These are phyloP conservation scores for Leucosticte australis DNA, from an alignment of 2,113 vertebrate species.

Conservation along the genomic window DNA sequence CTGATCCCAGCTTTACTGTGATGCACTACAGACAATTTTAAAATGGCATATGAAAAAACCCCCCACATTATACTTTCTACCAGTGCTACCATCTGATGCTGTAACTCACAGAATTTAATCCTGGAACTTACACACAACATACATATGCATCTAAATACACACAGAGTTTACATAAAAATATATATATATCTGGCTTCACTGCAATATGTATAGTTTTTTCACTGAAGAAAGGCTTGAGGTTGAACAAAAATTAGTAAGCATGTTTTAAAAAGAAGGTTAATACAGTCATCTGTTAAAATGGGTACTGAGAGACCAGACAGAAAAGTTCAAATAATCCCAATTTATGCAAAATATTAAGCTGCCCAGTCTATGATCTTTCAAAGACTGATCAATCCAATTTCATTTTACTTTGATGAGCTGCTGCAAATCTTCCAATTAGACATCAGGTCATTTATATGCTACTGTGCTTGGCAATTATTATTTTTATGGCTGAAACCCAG, in stretches of 20 bases:
- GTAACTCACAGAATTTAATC: slow-evolving; percentile 36
- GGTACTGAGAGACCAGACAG: slow-evolving; percentile 1
- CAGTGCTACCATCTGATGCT: slow-evolving; percentile 37
- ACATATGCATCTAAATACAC: slow-evolving; percentile 29
- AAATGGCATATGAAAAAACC: slow-evolving; percentile 24
- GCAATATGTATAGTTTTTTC: slow-evolving; percentile 25
- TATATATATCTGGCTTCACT: slow-evolving; percentile 25
- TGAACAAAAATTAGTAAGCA: background rate
- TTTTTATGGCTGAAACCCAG: background rate
- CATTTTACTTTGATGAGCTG: slow-evolving; percentile 7
- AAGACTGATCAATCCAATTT: background rate
- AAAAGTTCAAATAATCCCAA: background rate
- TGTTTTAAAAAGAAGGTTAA: background rate
- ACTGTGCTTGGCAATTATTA: background rate
- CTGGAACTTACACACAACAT: slow-evolving; percentile 30
- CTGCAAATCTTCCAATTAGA: background rate
- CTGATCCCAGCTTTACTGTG: background rate
- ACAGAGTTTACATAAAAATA: slow-evolving; percentile 29
- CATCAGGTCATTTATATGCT: background rate
- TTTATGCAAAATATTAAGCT: slow-evolving; percentile 6
- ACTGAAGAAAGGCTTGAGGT: slow-evolving; percentile 20
- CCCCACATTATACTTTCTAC: background rate
- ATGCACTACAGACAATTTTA: slow-evolving; percentile 30
- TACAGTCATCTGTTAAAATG: slow-evolving; percentile 21
- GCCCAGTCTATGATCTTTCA: background rate